A percentile compares a stretch with the other conserved stretches of the same genome.
These are phyloP conservation scores for Spilosoma lubricipeda DNA, from an alignment of 2,888 invertebrate genomes.

Conservation along the genomic window DNA sequence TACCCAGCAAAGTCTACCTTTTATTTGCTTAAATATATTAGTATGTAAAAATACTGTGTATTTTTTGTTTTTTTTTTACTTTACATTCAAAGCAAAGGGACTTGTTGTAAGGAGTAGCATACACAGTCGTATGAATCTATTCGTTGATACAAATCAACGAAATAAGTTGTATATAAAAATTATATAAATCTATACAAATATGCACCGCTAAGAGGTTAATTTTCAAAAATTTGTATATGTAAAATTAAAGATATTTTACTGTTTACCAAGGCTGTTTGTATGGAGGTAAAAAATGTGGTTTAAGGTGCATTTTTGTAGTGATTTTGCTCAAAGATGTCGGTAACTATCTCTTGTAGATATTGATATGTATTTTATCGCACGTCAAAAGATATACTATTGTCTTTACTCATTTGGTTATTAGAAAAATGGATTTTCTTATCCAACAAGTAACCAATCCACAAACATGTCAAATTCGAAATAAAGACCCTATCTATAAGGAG, in stretches of 20 bases:
- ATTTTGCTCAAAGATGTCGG: conserved; percentile 44
- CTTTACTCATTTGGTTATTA: conserved; percentile 11
- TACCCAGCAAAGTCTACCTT: conserved; percentile 7
- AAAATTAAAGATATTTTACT: conserved; percentile 23
- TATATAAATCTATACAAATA: conserved; percentile 44
- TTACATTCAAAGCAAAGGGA: conserved; percentile 15
- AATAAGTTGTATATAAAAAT: conserved; percentile 25
- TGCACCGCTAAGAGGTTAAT: conserved; percentile 37
- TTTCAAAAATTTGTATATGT: conserved; percentile 38
- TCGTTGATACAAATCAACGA: conserved; percentile 26
- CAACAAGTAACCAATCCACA: too few species aligned
- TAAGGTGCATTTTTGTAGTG: conserved; percentile 51
- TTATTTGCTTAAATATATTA: conserved; percentile 2
- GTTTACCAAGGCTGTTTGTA: conserved; percentile 23
- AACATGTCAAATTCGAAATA: too few species aligned
- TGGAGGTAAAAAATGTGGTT: conserved; percentile 8
- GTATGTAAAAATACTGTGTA: conserved; percentile 8
- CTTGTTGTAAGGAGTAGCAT: conserved; percentile 10
- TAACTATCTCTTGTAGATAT: conserved; percentile 29
- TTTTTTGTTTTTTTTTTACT: background rate
- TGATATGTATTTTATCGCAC: conserved; percentile 22
- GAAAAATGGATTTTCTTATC: background rate
- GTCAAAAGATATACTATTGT: background rate
- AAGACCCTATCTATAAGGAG: too few species aligned
- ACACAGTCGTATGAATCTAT: conserved; percentile 23